Evolutionary conservation across 2,888 invertebrate species (phyloP).

Genomic region (Amiota communis): DNA sequence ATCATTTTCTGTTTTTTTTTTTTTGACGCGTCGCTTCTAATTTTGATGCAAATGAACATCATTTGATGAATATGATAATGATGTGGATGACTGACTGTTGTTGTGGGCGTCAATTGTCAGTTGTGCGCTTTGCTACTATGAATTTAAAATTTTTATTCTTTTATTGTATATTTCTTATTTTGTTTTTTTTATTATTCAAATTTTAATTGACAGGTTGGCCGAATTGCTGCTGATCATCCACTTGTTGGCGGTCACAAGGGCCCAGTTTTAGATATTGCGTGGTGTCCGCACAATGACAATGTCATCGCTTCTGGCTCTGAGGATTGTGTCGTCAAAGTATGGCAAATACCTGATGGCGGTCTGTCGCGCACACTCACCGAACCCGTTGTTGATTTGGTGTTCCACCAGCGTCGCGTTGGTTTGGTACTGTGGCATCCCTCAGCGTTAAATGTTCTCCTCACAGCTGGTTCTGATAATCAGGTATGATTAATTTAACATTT

Average conservation of each 20-base stretch:
- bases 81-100: neutral
- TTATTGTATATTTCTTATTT: neutral
- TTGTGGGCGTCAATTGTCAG: neutral
- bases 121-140: neutral
- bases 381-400: conserved; percentile 92
- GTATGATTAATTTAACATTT: conserved; percentile 71
- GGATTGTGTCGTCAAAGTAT: conserved; percentile 96
- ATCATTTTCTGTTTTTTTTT: neutral
- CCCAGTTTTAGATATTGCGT: conserved; percentile 95
- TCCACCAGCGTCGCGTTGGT: conserved; percentile 93
- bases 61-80: neutral
- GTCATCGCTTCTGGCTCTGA: conserved; percentile 98
- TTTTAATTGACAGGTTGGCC: conserved; percentile 83
- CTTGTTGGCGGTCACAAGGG: conserved; percentile 97
- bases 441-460: conserved; percentile 93
- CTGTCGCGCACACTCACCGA: conserved; percentile 91
- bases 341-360: conserved; percentile 96
- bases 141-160: conserved; percentile 29
- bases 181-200: conserved; percentile 10
- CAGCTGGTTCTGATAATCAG: conserved; percentile 94
- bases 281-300: conserved; percentile 99
- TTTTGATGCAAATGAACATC: conserved; percentile 9
- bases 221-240: conserved; percentile 94
- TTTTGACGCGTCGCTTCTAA: neutral
- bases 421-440: conserved; percentile 98